Conservation (phyloP, 64 coral and sea anemone species). For the Porites australiensis region DNA sequence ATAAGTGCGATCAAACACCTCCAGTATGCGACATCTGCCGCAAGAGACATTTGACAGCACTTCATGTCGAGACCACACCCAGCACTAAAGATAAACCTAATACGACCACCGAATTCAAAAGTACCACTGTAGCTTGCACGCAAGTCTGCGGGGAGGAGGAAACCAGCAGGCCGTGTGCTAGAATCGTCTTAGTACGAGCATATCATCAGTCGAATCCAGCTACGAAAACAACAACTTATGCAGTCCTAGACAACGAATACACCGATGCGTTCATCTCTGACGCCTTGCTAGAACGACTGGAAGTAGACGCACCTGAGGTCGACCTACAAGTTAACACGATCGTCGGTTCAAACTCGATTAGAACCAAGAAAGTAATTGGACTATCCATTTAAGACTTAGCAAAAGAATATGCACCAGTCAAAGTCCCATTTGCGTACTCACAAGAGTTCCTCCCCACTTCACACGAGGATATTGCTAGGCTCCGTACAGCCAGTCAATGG, state of each 20-base stretch:
- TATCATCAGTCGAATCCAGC: conserved; percentile 41
- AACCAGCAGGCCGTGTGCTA: conserved; percentile 51
- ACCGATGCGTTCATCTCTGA: conserved; percentile 73
- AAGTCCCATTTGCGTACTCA: conserved; percentile 38
- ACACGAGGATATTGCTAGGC: conserved; percentile 23
- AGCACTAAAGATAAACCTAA: background rate
- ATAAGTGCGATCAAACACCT: conserved; percentile 38
- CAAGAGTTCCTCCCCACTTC: conserved; percentile 45
- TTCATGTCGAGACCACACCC: conserved; percentile 27
- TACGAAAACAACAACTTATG: conserved; percentile 45
- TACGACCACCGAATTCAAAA: background rate
- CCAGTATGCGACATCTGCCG: conserved; percentile 55
- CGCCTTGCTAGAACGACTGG: background rate
- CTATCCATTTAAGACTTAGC: conserved; percentile 52
- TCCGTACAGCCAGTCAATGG: conserved; percentile 33
- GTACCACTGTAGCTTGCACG: conserved; percentile 38
- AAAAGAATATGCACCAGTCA: conserved; percentile 5
- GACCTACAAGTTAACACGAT: background rate
- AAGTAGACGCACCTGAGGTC: conserved; percentile 40
- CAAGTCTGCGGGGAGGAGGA: conserved; percentile 72
- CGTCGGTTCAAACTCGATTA: too few species aligned
- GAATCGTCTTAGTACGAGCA: conserved; percentile 68
- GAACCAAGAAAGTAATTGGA: background rate
- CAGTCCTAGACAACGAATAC: conserved; percentile 79
- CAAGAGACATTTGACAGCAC: conserved; percentile 55